Evolutionary conservation across 2,113 vertebrate species (phyloP).

Genomic region (Recurvirostra avosetta): DNA sequence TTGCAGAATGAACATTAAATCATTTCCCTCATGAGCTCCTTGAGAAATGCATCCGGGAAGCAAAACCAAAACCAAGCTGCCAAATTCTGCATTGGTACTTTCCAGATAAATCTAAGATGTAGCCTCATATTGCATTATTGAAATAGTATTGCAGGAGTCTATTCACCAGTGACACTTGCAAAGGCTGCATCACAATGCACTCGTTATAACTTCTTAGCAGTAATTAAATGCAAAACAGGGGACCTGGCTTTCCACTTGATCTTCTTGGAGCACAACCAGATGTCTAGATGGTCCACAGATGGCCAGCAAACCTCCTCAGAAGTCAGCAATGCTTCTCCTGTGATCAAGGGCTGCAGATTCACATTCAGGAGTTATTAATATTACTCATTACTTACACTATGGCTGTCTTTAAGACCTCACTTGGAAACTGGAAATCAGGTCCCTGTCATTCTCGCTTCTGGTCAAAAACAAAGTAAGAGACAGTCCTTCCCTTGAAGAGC

Average conservation of each 20-base stretch:
- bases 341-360: neutral
- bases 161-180: neutral
- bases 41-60: neutral
- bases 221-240: neutral
- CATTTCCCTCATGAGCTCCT: neutral
- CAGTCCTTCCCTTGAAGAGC: neutral
- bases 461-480: neutral
- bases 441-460: neutral
- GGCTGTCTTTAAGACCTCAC: neutral
- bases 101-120: neutral
- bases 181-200: neutral
- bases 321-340: neutral
- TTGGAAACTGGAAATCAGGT: neutral
- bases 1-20: neutral
- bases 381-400: neutral
- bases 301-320: neutral
- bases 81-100: neutral
- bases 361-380: neutral
- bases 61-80: neutral
- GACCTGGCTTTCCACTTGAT: neutral
- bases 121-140: neutral
- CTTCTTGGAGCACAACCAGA: neutral
- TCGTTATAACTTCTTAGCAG: neutral
- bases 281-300: neutral
- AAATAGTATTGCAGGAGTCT: neutral